Evolutionary conservation across 2,888 invertebrate species (phyloP).

Genomic region (Falcaria lacertinaria): DNA sequence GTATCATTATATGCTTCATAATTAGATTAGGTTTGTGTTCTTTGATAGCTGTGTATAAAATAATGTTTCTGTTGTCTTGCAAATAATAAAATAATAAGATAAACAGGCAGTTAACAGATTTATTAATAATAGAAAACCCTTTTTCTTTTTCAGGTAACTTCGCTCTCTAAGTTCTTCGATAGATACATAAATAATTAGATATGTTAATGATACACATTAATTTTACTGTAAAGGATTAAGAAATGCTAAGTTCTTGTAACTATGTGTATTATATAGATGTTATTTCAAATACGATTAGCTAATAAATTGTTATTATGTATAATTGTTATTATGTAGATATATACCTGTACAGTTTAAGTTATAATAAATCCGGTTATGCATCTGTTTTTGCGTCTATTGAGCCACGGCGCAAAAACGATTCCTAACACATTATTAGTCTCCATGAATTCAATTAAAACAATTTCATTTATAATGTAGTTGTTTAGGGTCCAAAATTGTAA

Average conservation of each 20-base stretch:
- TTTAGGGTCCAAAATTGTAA: conserved; percentile 43
- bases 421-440: conserved; percentile 18
- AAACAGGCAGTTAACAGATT: too few species aligned
- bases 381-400: conserved; percentile 66
- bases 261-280: conserved; percentile 5
- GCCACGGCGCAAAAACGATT: conserved; percentile 63
- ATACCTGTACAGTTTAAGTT: too few species aligned
- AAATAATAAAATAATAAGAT: too few species aligned
- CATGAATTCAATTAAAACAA: conserved; percentile 11
- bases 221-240: too few species aligned
- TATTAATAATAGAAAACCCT: not conserved
- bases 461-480: conserved; percentile 16
- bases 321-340: too few species aligned
- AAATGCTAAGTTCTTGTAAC: too few species aligned
- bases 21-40: too few species aligned
- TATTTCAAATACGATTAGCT: conserved; percentile 1
- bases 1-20: too few species aligned
- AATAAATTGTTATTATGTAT: conserved; percentile 3
- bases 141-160: conserved; percentile 35
- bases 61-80: too few species aligned
- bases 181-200: conserved; percentile 5
- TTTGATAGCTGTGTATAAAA: too few species aligned
- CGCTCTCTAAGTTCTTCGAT: conserved; percentile 36
- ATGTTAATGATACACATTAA: too few species aligned
- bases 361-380: conserved; percentile 10